Evolutionary conservation across 1,140 invertebrate species (phyloP).

Genomic region (Bactericera cockerelli): DNA sequence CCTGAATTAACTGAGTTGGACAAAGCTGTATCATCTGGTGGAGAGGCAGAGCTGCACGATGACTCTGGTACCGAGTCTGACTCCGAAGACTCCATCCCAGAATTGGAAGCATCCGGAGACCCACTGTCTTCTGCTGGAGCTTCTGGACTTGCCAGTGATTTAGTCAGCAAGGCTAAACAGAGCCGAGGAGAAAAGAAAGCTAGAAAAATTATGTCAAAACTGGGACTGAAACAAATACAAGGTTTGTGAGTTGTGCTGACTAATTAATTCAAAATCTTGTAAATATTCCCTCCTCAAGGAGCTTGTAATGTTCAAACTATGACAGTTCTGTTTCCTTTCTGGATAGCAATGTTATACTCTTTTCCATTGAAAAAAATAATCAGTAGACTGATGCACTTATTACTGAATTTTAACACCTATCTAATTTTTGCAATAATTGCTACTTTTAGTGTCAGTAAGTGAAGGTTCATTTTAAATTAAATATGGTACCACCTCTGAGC

Average conservation of each 20-base stretch:
- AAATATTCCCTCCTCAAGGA: too few relatives aligned
- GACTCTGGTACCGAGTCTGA: slow-evolving; percentile 52
- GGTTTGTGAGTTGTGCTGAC: slow-evolving; percentile 17
- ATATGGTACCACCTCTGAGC: too few relatives aligned
- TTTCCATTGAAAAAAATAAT: too few relatives aligned
- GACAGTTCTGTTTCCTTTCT: too few relatives aligned
- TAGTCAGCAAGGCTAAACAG: slow-evolving; percentile 90
- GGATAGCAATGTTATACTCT: too few relatives aligned
- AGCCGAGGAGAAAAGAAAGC: slow-evolving; percentile 98
- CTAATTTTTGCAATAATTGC: too few relatives aligned
- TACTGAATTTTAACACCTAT: too few relatives aligned
- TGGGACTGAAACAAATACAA: slow-evolving; percentile 66
- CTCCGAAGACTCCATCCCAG: slow-evolving; percentile 75
- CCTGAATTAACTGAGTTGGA: slow-evolving; percentile 72
- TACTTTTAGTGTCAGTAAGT: too few relatives aligned
- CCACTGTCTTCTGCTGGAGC: slow-evolving; percentile 31
- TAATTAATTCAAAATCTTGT: too few relatives aligned
- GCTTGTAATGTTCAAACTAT: too few relatives aligned
- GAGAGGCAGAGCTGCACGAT: slow-evolving; percentile 33
- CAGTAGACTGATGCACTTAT: too few relatives aligned
- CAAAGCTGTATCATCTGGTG: slow-evolving; percentile 44
- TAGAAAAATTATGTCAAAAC: slow-evolving; percentile 96
- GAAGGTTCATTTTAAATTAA: too few relatives aligned
- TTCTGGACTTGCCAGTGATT: slow-evolving; percentile 60
- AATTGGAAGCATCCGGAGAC: slow-evolving; percentile 59